Evolutionary conservation across 1,140 invertebrate genomes (phyloP).

Genomic region (Drosophila albomicans): DNA sequence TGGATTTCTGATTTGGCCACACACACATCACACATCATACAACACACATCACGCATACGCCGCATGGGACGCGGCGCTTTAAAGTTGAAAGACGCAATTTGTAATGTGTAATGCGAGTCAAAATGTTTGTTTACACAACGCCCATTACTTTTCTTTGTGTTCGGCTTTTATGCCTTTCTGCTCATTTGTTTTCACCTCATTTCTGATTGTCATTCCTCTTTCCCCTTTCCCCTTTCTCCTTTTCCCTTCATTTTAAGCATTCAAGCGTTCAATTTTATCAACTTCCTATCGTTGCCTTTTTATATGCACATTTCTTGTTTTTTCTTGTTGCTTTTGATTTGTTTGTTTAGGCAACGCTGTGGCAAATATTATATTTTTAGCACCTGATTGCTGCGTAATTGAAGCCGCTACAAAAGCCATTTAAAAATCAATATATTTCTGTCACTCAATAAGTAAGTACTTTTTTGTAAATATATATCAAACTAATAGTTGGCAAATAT

Average conservation of each 20-base stretch:
- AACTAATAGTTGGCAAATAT: no score
- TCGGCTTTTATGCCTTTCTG: constrained; percentile 1
- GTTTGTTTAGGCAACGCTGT: constrained; percentile 19
- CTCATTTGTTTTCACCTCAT: not conserved
- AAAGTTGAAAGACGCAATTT: constrained; percentile 35
- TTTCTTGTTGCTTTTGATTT: not conserved
- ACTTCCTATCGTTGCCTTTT: not conserved
- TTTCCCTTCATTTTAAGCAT: not conserved
- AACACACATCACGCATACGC: constrained; percentile 39
- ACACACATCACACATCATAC: not conserved
- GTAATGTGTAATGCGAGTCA: constrained; percentile 15
- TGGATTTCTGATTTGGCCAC: constrained; percentile 43
- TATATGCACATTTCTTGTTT: not conserved
- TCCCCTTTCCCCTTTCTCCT: not conserved
- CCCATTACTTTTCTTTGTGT: constrained; percentile 17
- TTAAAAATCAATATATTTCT: not conserved
- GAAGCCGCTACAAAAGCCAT: not conserved
- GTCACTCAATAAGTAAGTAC: not conserved
- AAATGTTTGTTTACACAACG: constrained; percentile 26
- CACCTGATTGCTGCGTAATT: constrained; percentile 19
- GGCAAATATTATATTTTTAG: constrained; percentile 29
- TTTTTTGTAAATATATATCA: not conserved
- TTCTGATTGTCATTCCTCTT: not conserved
- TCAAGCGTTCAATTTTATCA: not conserved
- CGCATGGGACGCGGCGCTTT: constrained; percentile 29